Evolutionary conservation across 2,888 invertebrate species (phyloP).

Genomic region (Watsonalla binaria): DNA sequence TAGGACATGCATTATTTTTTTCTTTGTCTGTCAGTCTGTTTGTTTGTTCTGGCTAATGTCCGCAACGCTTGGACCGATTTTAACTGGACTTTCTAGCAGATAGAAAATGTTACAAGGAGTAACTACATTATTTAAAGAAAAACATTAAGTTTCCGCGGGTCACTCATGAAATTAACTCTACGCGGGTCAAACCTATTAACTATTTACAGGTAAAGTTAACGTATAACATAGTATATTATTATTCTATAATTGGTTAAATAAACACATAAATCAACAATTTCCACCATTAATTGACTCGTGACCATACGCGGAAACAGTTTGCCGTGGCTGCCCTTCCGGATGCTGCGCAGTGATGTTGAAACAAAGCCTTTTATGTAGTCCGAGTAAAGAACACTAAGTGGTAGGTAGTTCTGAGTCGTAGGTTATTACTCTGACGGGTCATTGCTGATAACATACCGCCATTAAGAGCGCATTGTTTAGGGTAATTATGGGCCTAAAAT

Average conservation of each 20-base stretch:
- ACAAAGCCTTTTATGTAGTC: neutral
- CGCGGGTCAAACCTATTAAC: too few relatives aligned
- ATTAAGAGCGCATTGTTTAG: constrained; percentile 1
- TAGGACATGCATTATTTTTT: too few relatives aligned
- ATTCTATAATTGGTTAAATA: neutral
- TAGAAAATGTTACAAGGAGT: too few relatives aligned
- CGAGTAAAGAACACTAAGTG: neutral
- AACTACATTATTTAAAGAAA: too few relatives aligned
- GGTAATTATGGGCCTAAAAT: neutral
- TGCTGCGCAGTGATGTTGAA: constrained; percentile 15
- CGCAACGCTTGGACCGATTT: too few relatives aligned
- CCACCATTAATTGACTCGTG: constrained; percentile 10
- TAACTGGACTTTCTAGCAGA: too few relatives aligned
- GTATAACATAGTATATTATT: too few relatives aligned
- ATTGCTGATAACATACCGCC: constrained; percentile 23
- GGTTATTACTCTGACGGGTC: constrained; percentile 17
- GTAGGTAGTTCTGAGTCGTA: neutral
- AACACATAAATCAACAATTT: constrained; percentile 3
- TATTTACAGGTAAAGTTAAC: too few relatives aligned
- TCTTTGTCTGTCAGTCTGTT: too few relatives aligned
- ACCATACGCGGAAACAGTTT: constrained; percentile 22
- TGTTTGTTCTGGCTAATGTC: too few relatives aligned
- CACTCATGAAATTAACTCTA: too few relatives aligned
- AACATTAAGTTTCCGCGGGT: too few relatives aligned
- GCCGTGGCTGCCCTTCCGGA: constrained; percentile 28